These are phyloP conservation scores for Cryptotermes secundus DNA, from an alignment of 1,140 invertebrate species.

Conservation along the genomic window DNA sequence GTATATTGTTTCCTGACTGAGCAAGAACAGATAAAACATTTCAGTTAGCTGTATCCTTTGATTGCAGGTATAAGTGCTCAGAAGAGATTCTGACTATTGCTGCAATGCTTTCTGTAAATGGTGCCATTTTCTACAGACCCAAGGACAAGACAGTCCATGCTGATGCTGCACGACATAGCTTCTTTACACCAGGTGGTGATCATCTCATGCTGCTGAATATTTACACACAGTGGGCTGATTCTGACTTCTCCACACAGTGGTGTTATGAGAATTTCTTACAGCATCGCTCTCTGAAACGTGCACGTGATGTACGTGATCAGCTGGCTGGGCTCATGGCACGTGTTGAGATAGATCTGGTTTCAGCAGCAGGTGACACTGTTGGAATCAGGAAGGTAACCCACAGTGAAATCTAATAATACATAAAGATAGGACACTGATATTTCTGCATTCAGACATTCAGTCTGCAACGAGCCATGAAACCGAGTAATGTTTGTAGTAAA, in stretches of 20 bases:
- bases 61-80: slow-evolving; percentile 83
- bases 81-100: slow-evolving; percentile 96
- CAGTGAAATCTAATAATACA: neutral
- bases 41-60: neutral
- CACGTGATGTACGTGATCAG: slow-evolving; percentile 95
- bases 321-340: slow-evolving; percentile 94
- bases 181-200: slow-evolving; percentile 89
- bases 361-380: slow-evolving; percentile 77
- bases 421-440: too few species aligned
- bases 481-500: too few species aligned
- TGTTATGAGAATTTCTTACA: slow-evolving; percentile 99
- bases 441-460: too few species aligned
- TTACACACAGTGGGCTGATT: slow-evolving; percentile 95
- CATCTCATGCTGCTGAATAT: slow-evolving; percentile 95
- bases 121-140: slow-evolving; percentile 96
- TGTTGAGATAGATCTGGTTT: slow-evolving; percentile 94
- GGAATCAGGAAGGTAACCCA: slow-evolving; percentile 78
- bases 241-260: slow-evolving; percentile 86
- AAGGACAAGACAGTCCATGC: slow-evolving; percentile 99
- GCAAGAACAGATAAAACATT: neutral
- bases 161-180: slow-evolving; percentile 95
- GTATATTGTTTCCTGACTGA: neutral
- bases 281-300: slow-evolving; percentile 94
- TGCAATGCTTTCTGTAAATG: slow-evolving; percentile 98
- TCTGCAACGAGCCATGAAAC: too few species aligned